Conservation (phyloP, 35 echinoderm and acorn worm genomes). For the Ophioderma brevispina region DNA sequence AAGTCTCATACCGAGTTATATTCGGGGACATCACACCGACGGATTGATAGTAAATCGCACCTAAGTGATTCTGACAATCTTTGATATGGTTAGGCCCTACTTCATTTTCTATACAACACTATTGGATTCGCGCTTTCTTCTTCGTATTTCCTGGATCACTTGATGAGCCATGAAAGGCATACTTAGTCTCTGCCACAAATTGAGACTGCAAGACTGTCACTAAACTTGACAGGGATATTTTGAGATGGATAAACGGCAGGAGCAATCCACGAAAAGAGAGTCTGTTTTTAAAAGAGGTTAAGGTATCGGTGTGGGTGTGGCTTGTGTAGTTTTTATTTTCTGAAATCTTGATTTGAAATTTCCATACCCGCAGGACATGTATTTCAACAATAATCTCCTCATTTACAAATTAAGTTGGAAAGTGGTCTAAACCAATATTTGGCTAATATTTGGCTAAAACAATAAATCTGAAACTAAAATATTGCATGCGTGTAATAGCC, state of each 20-base stretch:
- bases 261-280: no score
- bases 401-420: no score
- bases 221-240: no score
- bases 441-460: no score
- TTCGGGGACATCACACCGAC: not conserved
- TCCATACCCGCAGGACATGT: not conserved
- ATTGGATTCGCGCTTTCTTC: not conserved
- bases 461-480: no score
- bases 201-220: not conserved
- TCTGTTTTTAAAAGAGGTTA: no score
- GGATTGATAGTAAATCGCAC: not conserved
- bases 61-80: not conserved
- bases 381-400: no score
- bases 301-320: not conserved
- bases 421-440: no score
- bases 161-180: not conserved
- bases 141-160: not conserved
- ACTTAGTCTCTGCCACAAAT: not conserved
- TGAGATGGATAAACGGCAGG: no score
- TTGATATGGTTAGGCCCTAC: not conserved
- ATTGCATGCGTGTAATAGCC: no score
- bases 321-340: not conserved
- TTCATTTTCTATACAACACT: not conserved
- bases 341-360: not conserved
- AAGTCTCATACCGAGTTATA: not conserved